Base-by-base conservation (phyloP, 2,113 vertebrate genomes). In the Numida meleagris region DNA sequence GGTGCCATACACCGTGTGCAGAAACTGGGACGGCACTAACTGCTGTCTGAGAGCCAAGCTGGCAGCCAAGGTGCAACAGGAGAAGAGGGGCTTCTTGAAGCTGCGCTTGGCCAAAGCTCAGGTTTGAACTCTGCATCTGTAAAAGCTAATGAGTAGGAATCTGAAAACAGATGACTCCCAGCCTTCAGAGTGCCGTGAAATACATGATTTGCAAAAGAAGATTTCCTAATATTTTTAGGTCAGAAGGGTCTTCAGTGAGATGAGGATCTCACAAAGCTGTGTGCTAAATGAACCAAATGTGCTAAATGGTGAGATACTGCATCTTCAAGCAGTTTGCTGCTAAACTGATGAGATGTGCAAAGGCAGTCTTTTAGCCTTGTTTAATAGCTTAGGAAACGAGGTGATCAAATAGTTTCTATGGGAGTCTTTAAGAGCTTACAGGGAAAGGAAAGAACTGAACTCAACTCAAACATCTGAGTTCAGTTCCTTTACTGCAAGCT, bases 361-460 rank as follows among this genome's bases (percentile, higher is more conserved):
- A 93, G 46, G 18, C 5, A 57, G 51, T 31, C 33, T 86, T 95
- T 90, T 57, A 78, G 65, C 57, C 40, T 81, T 67, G 17, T 79
- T 93, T 89, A 93, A 77, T 38, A 90, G 46, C 59, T 90, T 42
- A 79, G 89, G 48, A 90, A 92, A 82, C 61, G 4, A 92, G n/a
- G 4, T 88, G 62, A 65, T 72, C 57, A 72, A 86, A 88, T 75
- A 72, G 36, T 79, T 90, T 92, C 48, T 45, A 53, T 19, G 3
- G 2, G 20, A 78, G 43, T 46, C 23, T 93, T 78, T 57, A 72
- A 81, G 59, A 58, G 50, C 21, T 80, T 57, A 77, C 68, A 62
- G 24, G 18, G 16, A 74, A 53, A 86, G 21, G 14, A 74, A 83
- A 76, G n/a, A 84, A 51, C 9, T 45, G 68, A 78, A 78, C n/a